Base-by-base conservation (phyloP, 2,888 invertebrate species). In the Pyrocoelia pectoralis region DNA sequence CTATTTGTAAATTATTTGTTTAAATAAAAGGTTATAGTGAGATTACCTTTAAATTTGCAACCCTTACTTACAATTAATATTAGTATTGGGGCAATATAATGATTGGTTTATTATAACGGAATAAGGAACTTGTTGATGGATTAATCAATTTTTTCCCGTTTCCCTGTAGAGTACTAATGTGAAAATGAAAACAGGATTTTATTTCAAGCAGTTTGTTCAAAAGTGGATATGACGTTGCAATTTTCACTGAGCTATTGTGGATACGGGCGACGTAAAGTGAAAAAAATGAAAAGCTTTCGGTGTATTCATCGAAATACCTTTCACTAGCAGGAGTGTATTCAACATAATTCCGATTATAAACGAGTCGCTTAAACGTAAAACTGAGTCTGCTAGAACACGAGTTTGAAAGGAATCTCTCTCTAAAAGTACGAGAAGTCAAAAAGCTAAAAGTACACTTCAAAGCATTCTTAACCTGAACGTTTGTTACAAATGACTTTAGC, bases 261-360 rank as follows among this genome's bases (percentile, higher is more conserved):
- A 14, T 18, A 33, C n/a, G 48, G 49, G 43, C 51, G 41, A 51
- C 2, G 40, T 38, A 10, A 41, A 12, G 40, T 29, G 28, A 57
- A 28, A 38, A 28, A 58, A 28, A 38, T 48, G 40, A 50, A 57
- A 40, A 50, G 40, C 50, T 57, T 50, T 43, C 50, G 19, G 51
- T 38, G 57, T 14, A 57, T 57, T 57, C 54, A 49, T 46, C 14
- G 60, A 59, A 33, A 33, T 60, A 53, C 48, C 46, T 64, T 56
- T 67, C 59, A 51, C 14, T 43, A 28, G 48, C 52, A 67, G 64
- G 41, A 67, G 24, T 5, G 58, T 63, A 66, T 68, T 66, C 64
- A 68, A 68, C 68, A 67, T 66, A 65, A 68, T 69, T 66, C 62
- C 56, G 64, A 69, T 69, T 66, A 69, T 69, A 62, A 66, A 68